These are phyloP conservation scores for Dyspetes luteomarginatus DNA, from an alignment of 2,888 invertebrate species.

Conservation along the genomic window DNA sequence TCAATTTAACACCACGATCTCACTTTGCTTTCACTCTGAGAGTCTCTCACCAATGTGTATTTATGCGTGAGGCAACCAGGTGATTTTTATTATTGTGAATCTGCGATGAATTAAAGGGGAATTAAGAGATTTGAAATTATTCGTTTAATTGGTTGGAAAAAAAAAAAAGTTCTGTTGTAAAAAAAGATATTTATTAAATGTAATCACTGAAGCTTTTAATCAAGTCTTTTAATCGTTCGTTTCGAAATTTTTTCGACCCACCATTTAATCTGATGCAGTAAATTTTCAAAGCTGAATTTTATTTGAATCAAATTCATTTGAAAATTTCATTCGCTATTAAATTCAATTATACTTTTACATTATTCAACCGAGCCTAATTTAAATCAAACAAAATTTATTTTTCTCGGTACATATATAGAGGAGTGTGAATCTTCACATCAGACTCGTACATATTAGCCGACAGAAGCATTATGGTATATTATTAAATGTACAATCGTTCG, in stretches of 20 bases:
- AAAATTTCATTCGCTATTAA: no score
- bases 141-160: not conserved
- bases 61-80: conserved; percentile 28
- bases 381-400: not conserved
- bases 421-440: not conserved
- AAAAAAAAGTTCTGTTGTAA: no score
- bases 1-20: conserved; percentile 51
- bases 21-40: conserved; percentile 45
- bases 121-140: not conserved
- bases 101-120: no score
- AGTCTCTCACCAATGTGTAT: conserved; percentile 27
- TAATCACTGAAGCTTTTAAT: no score
- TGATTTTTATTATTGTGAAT: not conserved
- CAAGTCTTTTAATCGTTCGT: no score
- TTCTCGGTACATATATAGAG: not conserved
- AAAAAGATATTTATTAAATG: no score
- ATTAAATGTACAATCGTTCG: not conserved
- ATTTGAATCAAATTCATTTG: no score
- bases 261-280: no score
- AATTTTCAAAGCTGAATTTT: no score
- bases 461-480: not conserved
- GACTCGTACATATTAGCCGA: not conserved
- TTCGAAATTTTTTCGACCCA: no score
- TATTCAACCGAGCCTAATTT: not conserved
- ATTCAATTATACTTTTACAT: no score